phyloP scores from a whole-genome alignment of 2,888 invertebrate species.

The Xestia rhomboidea region DNA sequence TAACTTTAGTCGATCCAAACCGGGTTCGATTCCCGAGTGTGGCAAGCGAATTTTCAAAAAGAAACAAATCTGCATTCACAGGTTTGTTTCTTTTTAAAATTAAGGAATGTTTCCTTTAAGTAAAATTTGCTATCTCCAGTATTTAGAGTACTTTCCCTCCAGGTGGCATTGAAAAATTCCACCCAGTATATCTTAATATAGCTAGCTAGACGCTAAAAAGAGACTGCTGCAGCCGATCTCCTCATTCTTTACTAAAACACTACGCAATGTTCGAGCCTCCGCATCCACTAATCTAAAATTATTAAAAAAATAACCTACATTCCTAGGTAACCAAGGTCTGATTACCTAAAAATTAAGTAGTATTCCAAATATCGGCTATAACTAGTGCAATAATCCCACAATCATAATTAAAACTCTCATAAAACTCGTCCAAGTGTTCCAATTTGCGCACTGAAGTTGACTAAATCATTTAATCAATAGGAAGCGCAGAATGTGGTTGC shows the following conservation, averaged over 20 bases:
- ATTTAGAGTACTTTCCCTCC: no score
- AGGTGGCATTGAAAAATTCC: no score
- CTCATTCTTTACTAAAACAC: neutral
- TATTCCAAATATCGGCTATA: neutral
- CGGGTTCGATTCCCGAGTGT: no score
- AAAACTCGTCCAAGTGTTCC: slow-evolving; percentile 26
- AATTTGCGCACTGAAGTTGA: slow-evolving; percentile 33
- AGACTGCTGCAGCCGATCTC: neutral
- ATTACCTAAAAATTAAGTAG: slow-evolving; percentile 9
- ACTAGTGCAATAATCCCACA: slow-evolving; percentile 41
- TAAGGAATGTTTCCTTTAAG: no score
- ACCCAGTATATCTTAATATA: no score
- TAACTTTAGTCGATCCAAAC: no score
- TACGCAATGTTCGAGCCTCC: neutral
- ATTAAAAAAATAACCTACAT: neutral
- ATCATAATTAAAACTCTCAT: slow-evolving; percentile 54
- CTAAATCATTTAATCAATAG: slow-evolving; percentile 4
- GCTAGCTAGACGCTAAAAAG: neutral
- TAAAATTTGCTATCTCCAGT: no score
- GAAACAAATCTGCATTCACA: no score
- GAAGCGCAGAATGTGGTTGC: slow-evolving; percentile 40
- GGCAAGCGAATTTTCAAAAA: no score
- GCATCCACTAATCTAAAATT: neutral
- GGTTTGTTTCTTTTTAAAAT: no score
- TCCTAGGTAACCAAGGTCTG: neutral